Evolutionary conservation across 2,888 invertebrate species (phyloP).

Genomic region (Drosophila nr. perissopoda): DNA sequence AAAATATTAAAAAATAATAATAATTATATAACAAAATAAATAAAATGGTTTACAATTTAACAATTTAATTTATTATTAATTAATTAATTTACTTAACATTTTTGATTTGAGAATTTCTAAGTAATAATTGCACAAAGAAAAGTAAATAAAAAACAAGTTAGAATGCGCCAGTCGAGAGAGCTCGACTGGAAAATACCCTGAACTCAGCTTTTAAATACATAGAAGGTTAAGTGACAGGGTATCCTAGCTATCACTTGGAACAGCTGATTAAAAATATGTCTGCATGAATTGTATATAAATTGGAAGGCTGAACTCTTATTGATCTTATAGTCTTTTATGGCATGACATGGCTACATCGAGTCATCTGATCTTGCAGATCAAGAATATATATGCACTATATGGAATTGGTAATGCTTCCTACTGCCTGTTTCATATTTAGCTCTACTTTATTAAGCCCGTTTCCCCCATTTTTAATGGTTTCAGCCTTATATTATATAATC

Average conservation of each 20-base stretch:
- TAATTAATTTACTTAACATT: neutral
- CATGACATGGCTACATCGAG: neutral
- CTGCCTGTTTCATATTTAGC: neutral
- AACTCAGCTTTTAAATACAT: neutral
- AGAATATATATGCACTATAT: neutral
- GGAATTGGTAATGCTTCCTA: neutral
- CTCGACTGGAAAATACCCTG: neutral
- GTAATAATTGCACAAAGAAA: neutral
- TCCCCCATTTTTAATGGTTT: neutral
- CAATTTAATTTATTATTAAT: too few species aligned
- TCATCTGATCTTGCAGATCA: neutral
- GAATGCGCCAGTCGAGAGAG: neutral
- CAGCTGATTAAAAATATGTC: neutral
- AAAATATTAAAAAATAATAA: neutral
- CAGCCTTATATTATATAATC: neutral
- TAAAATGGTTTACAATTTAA: neutral
- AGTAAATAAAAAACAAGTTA: neutral
- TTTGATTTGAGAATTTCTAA: neutral
- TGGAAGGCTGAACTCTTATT: neutral
- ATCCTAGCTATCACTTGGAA: neutral
- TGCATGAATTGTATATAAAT: neutral
- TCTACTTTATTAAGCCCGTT: neutral
- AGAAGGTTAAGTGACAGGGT: neutral
- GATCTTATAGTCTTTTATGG: neutral
- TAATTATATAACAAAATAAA: neutral